Base-by-base conservation (phyloP, 2,888 invertebrate genomes). In the Hirtodrosophila alboralis region DNA sequence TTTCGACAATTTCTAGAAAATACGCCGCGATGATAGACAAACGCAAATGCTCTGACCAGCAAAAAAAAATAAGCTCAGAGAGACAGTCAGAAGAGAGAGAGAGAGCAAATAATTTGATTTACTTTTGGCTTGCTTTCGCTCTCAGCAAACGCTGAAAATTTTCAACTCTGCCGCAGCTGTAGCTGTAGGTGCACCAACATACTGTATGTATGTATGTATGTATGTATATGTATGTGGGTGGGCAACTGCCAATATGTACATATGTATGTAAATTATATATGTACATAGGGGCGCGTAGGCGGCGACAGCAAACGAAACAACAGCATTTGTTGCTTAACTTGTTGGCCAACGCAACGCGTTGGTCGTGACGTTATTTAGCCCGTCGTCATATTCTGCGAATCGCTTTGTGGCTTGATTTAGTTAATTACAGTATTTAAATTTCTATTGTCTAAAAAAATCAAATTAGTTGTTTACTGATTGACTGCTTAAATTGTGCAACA, bases 1-100 rank as follows among this genome's bases (percentile, higher is more conserved):
- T 68, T 64, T 73, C 62, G 38, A 75, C 66, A 70, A 78, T 63
- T 86, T 79, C 86, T 79, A 86, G 86, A 79, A 79, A 41, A 73
- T 64, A 57, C 64, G 8, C 52, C 64, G 8, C 52, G 49, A 43
- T 60, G 58, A 70, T 53, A 65, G 57, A 65, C 65, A 65, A 63
- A 61, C 59, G 52, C 75, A 68, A 74, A 68, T 65, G 80, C 59
- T 67, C 45, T 48, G 40, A n/a, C 12, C 26, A 53, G 28, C 21
- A 21, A 21, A 28, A 13, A 7, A 9, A 26, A 23, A 48, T 8
- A n/a, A 13, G 21, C 1, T 44, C 30, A 38, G 23, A 40, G 10
- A 2, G 26, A 33, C 26, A 31, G 58, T 43, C 43, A 21, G 34
- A 21, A 9, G 43, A 40, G 30, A 43, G 43, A 13, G 40, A 12